phyloP scores from a whole-genome alignment of 2,797 vertebrate genomes.

The Scarus forsteni region DNA sequence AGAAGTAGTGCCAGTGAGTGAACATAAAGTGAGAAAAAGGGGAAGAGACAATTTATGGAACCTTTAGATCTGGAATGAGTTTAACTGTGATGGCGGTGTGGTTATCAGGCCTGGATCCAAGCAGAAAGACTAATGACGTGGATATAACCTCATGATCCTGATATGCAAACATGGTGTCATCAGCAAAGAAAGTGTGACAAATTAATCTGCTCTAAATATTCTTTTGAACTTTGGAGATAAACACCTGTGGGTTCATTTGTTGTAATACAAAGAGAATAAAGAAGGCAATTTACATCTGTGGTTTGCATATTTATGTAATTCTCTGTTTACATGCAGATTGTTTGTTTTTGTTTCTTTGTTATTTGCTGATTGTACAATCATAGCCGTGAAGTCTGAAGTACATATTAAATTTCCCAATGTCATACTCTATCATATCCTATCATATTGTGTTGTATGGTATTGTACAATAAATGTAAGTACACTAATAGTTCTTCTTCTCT shows the following conservation, averaged over 20 bases:
- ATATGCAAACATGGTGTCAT: conserved; percentile 71
- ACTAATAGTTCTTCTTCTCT: too few relatives aligned
- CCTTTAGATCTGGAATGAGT: conserved; percentile 63
- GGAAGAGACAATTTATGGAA: conserved; percentile 67
- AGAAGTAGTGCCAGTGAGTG: conserved; percentile 41
- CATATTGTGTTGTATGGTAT: too few relatives aligned
- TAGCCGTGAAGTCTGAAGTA: too few relatives aligned
- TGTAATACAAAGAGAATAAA: neutral
- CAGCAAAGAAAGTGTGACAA: conserved; percentile 53
- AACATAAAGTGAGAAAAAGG: conserved; percentile 40
- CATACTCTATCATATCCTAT: too few relatives aligned
- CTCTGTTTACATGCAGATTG: too few relatives aligned
- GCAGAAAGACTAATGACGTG: conserved; percentile 70
- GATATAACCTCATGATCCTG: conserved; percentile 67
- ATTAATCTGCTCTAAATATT: conserved; percentile 36
- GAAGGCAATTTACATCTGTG: too few relatives aligned
- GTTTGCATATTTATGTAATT: neutral
- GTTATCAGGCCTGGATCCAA: conserved; percentile 67
- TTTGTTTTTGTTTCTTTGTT: too few relatives aligned
- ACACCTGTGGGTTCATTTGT: conserved; percentile 39
- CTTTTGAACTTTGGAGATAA: conserved; percentile 41
- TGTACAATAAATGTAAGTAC: too few relatives aligned
- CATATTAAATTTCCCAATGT: too few relatives aligned
- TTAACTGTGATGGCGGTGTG: conserved; percentile 31
- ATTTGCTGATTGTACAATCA: too few relatives aligned